These are phyloP conservation scores for Eulemur macaco DNA, from an alignment of 2,113 vertebrate species.

Conservation along the genomic window DNA sequence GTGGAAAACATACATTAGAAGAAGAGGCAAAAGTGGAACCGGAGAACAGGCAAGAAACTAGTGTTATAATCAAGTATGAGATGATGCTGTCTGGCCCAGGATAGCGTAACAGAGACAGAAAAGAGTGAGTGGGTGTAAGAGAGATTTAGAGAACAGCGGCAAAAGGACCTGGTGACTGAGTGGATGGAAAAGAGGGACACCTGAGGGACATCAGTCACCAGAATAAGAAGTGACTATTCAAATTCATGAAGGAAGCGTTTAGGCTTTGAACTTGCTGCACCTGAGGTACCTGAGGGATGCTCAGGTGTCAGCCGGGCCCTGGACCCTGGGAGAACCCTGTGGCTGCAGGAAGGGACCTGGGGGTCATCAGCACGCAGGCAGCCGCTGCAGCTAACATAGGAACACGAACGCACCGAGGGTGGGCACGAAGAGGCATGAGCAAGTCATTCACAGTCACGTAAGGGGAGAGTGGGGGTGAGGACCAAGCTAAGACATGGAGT, in stretches of 20 bases:
- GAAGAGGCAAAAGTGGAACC: neutral
- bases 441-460: rapidly evolving
- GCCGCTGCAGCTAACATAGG: neutral
- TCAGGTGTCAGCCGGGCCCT: neutral
- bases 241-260: neutral
- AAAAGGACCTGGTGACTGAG: neutral
- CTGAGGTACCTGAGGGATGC: neutral
- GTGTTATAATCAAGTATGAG: too few species aligned
- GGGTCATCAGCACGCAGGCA: neutral
- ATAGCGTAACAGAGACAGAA: neutral
- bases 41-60: neutral
- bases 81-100: neutral
- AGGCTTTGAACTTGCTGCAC: neutral
- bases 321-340: neutral
- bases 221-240: neutral
- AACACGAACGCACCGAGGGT: too few species aligned
- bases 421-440: neutral
- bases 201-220: neutral
- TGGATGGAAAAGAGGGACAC: neutral
- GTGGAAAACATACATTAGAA: neutral
- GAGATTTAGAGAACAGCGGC: neutral
- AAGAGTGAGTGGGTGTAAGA: neutral
- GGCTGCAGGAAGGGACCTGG: neutral
- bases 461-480: too few species aligned
- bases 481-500: neutral